phyloP scores from a whole-genome alignment of 2,888 invertebrate species.

The Neoascia interrupta region DNA sequence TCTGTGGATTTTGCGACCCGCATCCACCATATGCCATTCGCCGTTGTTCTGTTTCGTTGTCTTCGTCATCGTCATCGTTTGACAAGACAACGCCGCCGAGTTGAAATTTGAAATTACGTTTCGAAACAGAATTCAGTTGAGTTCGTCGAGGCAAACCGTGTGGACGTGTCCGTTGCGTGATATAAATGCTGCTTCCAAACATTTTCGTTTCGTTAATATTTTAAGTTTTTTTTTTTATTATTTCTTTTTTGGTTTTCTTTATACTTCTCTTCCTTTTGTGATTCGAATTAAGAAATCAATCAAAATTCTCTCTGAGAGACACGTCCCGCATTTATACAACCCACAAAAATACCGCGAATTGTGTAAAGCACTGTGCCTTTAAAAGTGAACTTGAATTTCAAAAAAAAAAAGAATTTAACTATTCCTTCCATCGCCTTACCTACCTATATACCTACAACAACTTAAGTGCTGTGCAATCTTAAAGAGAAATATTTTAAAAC shows the following conservation, averaged over 20 bases:
- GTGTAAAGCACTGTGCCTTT: conserved; percentile 43
- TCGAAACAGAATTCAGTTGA: conserved; percentile 60
- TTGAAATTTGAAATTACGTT: conserved; percentile 64
- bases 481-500: conserved; percentile 1
- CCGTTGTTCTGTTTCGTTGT: too few species aligned
- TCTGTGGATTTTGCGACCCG: conserved; percentile 20
- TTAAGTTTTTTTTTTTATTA: conserved; percentile 36
- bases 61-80: conserved; percentile 5
- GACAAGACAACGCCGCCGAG: conserved; percentile 25
- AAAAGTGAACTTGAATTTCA: conserved; percentile 23
- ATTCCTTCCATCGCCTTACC: too few species aligned
- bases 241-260: conserved; percentile 13
- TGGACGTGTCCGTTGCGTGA: conserved; percentile 55
- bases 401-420: conserved; percentile 27
- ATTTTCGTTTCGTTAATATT: conserved; percentile 48
- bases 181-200: conserved; percentile 51
- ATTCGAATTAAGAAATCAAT: conserved; percentile 7
- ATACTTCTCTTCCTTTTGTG: conserved; percentile 30
- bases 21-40: conserved; percentile 7
- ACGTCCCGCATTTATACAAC: conserved; percentile 38
- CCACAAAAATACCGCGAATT: too few species aligned
- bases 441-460: conserved; percentile 3
- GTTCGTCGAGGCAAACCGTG: conserved; percentile 32
- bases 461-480: conserved; percentile 73
- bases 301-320: conserved; percentile 22